Conservation (phyloP, 2,888 invertebrate genomes). For the Hirtodrosophila confusa region DNA sequence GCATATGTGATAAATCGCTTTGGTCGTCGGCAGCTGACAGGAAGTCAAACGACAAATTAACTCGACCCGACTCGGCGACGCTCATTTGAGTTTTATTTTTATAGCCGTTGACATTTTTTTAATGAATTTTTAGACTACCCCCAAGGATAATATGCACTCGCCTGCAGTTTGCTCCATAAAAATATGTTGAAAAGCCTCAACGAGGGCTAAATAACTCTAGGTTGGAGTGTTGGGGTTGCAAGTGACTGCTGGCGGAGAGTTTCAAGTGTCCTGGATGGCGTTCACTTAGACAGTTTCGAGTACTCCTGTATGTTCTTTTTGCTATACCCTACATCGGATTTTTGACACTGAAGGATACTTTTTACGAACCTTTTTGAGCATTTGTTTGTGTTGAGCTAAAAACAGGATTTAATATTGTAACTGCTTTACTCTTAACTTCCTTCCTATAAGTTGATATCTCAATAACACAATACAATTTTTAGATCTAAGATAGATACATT, state of each 20-base stretch:
- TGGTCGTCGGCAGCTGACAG: conserved; percentile 72
- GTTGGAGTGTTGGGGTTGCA: background rate
- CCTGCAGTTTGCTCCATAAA: conserved; percentile 20
- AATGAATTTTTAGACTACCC: conserved; percentile 50
- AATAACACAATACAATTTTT: too few relatives aligned
- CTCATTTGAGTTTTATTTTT: conserved; percentile 54
- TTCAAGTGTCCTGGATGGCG: conserved; percentile 38
- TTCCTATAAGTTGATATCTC: too few relatives aligned
- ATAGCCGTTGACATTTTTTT: conserved; percentile 64
- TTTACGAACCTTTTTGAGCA: background rate
- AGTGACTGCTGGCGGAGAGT: background rate
- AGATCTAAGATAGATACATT: too few relatives aligned
- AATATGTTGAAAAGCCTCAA: conserved; percentile 26
- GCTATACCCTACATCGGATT: background rate
- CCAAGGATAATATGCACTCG: conserved; percentile 37
- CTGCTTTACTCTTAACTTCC: too few relatives aligned
- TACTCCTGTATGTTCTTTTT: conserved; percentile 33
- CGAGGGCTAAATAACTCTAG: background rate
- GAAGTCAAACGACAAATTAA: conserved; percentile 78
- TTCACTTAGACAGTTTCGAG: conserved; percentile 47
- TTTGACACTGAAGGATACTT: conserved; percentile 2
- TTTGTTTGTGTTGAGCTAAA: background rate
- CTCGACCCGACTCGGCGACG: conserved; percentile 26
- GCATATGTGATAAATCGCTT: conserved; percentile 39
- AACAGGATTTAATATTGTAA: too few relatives aligned